Evolutionary conservation across 2,797 vertebrate species (phyloP), one percentile per base, ranked within the genome.

Genomic region (Mormyrops attenuatus): DNA sequence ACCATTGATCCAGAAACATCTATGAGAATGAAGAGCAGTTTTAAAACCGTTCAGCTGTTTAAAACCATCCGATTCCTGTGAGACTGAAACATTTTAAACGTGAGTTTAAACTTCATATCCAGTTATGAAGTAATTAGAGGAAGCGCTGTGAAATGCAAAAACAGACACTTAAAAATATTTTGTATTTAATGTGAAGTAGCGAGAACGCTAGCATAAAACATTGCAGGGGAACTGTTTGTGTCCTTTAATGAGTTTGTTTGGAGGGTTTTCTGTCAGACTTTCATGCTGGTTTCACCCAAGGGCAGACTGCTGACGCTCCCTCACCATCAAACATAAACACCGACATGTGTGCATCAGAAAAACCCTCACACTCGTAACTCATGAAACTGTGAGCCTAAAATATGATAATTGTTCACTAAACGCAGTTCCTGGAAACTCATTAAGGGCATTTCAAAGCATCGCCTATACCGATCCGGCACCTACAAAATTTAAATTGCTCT

Each of bases 291-390:
- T 90, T 66, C 53, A 87, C 26, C 73, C n/a, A 49, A 85, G 34
- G 38, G 85, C 34, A n/a, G 57, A 82, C 53, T 38, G 20, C 52
- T 87, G 84, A 77, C 17, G 52, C 63, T 50, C 26, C 82, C 30
- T 87, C 22, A 47, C 50, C 57, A 50, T 89, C 22, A 87, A 69
- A 89, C 34, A 17, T 47, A 84, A 84, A 84, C 80, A 88, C 69
- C 34, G 41, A 82, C 26, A 47, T 30, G 30, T 66, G 84, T 87
- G 38, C 55, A 30, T 90, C 44, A 66, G 44, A 73, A 86, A 52
- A 52, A 41, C 69, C 30, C 38, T 77, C 73, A 77, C 34, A 47
- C 9, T 85, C 38, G 1, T 53, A 38, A 89, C 73, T 84, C 73
- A 6, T 22, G 52, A 57, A 89, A 44, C 63, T 6, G 22, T 50